A percentile compares a stretch with the other conserved stretches of the same genome.
Conservation (phyloP, 2,888 invertebrate species). For the Scaptodrosophila latifasciaeformis region DNA sequence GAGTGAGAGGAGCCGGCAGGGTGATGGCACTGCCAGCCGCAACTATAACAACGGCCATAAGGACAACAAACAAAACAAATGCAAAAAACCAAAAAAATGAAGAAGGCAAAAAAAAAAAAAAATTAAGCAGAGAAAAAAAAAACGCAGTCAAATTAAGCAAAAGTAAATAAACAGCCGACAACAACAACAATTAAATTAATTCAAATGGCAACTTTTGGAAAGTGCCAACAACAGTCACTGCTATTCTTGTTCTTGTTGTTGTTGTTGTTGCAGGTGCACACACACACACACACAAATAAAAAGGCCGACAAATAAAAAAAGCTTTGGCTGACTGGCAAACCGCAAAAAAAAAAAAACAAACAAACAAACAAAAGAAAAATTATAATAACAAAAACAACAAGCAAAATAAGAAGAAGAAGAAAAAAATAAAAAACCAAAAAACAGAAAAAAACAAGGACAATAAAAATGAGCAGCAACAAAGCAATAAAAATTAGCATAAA, state of each 20-base stretch:
- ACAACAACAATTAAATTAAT: conserved; percentile 52
- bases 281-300: too few relatives aligned
- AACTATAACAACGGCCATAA: not conserved
- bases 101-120: too few relatives aligned
- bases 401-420: conserved; percentile 1
- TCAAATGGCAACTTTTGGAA: conserved; percentile 42
- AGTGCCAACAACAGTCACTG: conserved; percentile 5
- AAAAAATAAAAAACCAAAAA: conserved; percentile 4
- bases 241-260: not conserved
- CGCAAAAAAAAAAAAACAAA: too few relatives aligned
- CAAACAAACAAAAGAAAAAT: conserved; percentile 18
- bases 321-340: too few relatives aligned
- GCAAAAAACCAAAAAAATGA: too few relatives aligned
- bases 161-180: conserved; percentile 45
- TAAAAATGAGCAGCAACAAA: conserved; percentile 45
- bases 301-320: too few relatives aligned
- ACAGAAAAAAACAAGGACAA: conserved; percentile 33
- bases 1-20: too few relatives aligned
- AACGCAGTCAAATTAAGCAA: conserved; percentile 42
- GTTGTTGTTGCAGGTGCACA: too few relatives aligned
- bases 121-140: too few relatives aligned
- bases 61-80: too few relatives aligned
- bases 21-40: too few relatives aligned
- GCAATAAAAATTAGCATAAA: conserved; percentile 66
- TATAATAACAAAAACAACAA: conserved; percentile 1